Conservation (phyloP, 2,888 invertebrate genomes). For the Scaptomyza tumidula region DNA sequence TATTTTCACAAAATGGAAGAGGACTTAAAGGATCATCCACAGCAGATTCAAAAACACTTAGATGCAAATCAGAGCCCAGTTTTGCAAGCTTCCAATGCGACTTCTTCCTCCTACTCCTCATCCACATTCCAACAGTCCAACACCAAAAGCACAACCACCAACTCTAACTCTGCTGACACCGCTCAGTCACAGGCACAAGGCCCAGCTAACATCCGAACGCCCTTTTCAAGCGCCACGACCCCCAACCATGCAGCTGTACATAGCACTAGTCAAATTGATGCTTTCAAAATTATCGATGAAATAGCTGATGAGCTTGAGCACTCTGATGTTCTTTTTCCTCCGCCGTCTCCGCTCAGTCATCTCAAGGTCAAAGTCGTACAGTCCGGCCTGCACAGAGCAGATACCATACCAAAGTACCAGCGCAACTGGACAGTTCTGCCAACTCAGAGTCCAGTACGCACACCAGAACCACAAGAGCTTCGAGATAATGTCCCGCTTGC, state of each 20-base stretch:
- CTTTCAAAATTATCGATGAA: constrained; percentile 80
- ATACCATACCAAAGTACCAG: constrained; percentile 88
- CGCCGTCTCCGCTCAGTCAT: constrained; percentile 83
- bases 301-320: constrained; percentile 82
- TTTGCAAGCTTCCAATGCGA: constrained; percentile 66
- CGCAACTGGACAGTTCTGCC: constrained; percentile 87
- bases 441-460: constrained; percentile 86
- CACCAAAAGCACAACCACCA: constrained; percentile 45
- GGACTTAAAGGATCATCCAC: constrained; percentile 66
- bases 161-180: constrained; percentile 29
- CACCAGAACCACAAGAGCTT: constrained; percentile 86
- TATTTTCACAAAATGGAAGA: constrained; percentile 82
- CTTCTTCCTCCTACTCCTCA: constrained; percentile 80
- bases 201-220: constrained; percentile 32
- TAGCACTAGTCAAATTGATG: constrained; percentile 58
- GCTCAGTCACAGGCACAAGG: constrained; percentile 19
- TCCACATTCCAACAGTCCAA: constrained; percentile 81
- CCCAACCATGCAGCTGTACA: constrained; percentile 34
- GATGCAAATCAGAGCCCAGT: constrained; percentile 57
- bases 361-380: constrained; percentile 81
- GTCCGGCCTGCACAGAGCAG: constrained; percentile 87
- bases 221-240: constrained; percentile 36
- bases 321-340: constrained; percentile 81
- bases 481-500: constrained; percentile 85
- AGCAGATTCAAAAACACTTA: constrained; percentile 37